Percentiles rank a stretch among this genome's conserved stretches.
These are phyloP conservation scores for Poeciliopsis turrubarensis DNA, from an alignment of 2,113 vertebrate genomes.

Conservation along the genomic window DNA sequence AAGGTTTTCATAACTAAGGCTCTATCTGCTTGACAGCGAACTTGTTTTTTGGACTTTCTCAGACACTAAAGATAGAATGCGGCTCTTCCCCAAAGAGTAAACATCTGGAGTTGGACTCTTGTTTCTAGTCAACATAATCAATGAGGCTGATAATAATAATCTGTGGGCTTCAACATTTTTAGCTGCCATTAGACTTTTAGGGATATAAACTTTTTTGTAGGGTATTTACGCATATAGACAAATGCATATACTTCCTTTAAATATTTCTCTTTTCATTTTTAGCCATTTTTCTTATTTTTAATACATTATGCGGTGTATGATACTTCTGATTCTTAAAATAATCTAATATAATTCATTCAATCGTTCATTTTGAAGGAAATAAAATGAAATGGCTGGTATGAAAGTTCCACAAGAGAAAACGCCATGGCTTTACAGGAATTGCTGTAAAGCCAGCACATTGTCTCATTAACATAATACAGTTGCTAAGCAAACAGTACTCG, in stretches of 20 bases:
- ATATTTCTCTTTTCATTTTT: no score
- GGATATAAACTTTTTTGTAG: not conserved
- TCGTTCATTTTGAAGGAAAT: no score
- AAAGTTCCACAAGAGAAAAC: not conserved
- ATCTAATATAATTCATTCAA: no score
- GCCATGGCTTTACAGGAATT: not conserved
- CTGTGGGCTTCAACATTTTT: not conserved
- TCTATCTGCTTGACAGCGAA: slow-evolving; percentile 44
- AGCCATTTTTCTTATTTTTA: no score
- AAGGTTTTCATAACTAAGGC: not conserved
- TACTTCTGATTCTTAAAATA: no score
- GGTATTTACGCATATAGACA: no score
- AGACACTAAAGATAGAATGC: not conserved
- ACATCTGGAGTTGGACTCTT: not conserved
- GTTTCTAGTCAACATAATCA: not conserved
- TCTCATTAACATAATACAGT: not conserved
- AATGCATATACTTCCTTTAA: no score
- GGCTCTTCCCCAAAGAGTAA: not conserved
- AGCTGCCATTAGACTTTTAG: not conserved
- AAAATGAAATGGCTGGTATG: no score
- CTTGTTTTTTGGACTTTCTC: not conserved
- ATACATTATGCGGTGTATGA: no score
- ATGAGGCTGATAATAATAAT: not conserved
- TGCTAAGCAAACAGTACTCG: not conserved
- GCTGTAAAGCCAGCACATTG: not conserved